These are phyloP conservation scores for Muscicapa comitata DNA, from an alignment of 2,797 vertebrate genomes.

Conservation along the genomic window DNA sequence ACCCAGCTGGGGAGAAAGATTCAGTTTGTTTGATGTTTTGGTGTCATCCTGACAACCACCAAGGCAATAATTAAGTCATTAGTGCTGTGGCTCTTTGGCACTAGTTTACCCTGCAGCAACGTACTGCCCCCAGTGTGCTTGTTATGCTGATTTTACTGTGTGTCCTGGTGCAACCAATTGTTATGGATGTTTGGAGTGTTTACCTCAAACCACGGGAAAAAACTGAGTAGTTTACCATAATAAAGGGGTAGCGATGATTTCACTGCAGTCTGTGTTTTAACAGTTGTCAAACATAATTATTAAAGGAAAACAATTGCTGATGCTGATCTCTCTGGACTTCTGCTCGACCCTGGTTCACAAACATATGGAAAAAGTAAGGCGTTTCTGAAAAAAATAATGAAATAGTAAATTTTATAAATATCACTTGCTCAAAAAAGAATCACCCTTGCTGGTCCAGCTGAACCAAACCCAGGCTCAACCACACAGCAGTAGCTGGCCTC, in stretches of 20 bases:
- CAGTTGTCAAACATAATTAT: conserved; percentile 20
- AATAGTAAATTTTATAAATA: background rate
- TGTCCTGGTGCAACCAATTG: background rate
- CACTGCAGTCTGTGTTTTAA: background rate
- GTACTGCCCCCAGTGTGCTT: background rate
- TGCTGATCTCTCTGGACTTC: background rate
- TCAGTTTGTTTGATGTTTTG: background rate
- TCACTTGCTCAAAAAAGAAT: background rate
- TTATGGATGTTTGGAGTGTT: background rate
- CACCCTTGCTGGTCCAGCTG: background rate
- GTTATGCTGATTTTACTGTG: background rate
- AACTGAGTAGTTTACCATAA: background rate
- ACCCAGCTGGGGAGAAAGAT: background rate
- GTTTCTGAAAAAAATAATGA: background rate
- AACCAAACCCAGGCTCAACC: background rate
- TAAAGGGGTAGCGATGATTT: conserved; percentile 5
- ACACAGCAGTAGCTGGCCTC: background rate
- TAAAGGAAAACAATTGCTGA: background rate
- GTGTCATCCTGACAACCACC: background rate
- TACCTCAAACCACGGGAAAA: conserved; percentile 23
- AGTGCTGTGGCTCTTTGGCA: background rate
- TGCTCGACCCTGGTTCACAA: background rate
- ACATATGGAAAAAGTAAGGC: background rate
- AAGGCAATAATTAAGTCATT: conserved; percentile 1
- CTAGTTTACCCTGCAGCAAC: background rate